A percentile compares a stretch with the other conserved stretches of the same genome.
Conservation (phyloP, 1,140 invertebrate genomes). For the Drosophila erecta region DNA sequence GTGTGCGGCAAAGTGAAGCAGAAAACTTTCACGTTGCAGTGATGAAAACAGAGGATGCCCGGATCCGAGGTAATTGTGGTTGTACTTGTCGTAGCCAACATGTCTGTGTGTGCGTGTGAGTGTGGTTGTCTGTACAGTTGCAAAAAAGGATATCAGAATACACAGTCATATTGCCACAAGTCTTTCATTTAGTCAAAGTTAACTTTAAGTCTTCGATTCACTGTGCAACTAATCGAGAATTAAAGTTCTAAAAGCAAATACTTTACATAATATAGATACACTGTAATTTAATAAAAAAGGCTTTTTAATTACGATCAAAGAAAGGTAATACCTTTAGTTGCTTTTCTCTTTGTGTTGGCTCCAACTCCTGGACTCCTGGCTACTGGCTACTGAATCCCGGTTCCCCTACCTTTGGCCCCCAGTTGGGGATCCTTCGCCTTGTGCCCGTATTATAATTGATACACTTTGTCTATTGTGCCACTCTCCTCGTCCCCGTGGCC, state of each 20-base stretch:
- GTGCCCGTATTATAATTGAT: constrained; percentile 80
- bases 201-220: no score
- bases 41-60: constrained; percentile 92
- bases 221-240: no score
- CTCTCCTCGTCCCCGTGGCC: neutral
- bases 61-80: constrained; percentile 87
- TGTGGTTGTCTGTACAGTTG: constrained; percentile 5
- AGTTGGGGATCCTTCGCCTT: constrained; percentile 25
- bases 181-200: no score
- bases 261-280: no score
- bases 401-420: neutral
- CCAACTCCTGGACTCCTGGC: constrained; percentile 8
- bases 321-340: neutral
- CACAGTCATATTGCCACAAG: neutral
- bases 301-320: no score
- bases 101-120: constrained; percentile 20
- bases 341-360: neutral
- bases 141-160: neutral
- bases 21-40: constrained; percentile 92
- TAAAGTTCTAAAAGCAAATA: no score
- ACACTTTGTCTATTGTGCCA: constrained; percentile 65
- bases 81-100: constrained; percentile 56
- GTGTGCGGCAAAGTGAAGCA: constrained; percentile 89
- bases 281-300: no score
- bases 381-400: neutral